phyloP scores from a whole-genome alignment of 2,797 vertebrate genomes.

The Chromobotia macracanthus region DNA sequence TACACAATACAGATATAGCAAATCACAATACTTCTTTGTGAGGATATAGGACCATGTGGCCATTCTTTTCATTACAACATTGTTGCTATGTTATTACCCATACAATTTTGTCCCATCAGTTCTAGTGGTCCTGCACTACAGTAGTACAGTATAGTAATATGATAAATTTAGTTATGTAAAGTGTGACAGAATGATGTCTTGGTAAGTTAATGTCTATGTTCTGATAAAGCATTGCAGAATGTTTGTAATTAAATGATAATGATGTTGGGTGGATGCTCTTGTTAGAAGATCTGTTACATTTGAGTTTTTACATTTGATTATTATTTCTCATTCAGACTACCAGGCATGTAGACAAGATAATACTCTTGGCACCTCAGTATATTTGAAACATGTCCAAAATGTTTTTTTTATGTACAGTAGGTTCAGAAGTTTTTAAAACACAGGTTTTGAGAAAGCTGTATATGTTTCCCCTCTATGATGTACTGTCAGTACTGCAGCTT shows the following conservation, averaged over 20 bases:
- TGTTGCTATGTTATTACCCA: neutral
- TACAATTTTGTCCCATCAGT: too few species aligned
- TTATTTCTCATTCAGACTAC: too few species aligned
- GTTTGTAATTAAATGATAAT: neutral
- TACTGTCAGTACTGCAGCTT: slow-evolving; percentile 52
- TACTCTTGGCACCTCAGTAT: too few species aligned
- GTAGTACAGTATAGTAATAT: too few species aligned
- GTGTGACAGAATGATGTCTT: neutral
- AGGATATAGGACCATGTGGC: neutral
- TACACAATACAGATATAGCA: too few species aligned
- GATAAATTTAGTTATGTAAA: neutral
- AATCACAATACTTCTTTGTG: too few species aligned
- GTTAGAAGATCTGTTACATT: too few species aligned
- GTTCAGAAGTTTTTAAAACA: neutral
- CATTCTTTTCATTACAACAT: neutral
- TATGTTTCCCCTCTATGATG: neutral
- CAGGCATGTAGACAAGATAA: too few species aligned
- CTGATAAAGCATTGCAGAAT: neutral
- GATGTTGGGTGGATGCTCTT: too few species aligned
- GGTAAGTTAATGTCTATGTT: neutral
- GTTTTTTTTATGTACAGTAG: neutral
- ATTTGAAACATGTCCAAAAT: neutral
- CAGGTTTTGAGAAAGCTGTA: neutral
- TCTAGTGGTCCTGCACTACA: too few species aligned
- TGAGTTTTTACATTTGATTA: too few species aligned